Evolutionary conservation across 2,888 invertebrate genomes (phyloP).

Genomic region (Plebejus argus): DNA sequence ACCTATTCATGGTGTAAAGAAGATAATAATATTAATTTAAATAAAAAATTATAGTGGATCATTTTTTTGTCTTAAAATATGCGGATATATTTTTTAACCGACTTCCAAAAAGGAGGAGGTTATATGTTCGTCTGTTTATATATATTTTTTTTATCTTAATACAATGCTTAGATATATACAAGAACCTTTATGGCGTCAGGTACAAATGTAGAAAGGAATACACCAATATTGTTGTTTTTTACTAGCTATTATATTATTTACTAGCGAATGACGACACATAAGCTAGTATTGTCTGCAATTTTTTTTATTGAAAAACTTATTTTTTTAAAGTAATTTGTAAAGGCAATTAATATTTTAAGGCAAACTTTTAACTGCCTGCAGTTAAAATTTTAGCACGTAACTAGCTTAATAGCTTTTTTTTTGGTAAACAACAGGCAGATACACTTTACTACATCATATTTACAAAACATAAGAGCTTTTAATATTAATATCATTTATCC

Average conservation of each 20-base stretch:
- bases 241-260: not conserved
- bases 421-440: not conserved
- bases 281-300: not conserved
- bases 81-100: not conserved
- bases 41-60: not conserved
- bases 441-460: not conserved
- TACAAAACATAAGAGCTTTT: not conserved
- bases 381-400: not conserved
- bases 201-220: conserved; percentile 22
- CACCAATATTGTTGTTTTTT: not conserved
- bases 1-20: not conserved
- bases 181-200: conserved; percentile 24
- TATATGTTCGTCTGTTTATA: too few species aligned
- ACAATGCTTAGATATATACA: conserved; percentile 14
- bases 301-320: not conserved
- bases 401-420: not conserved
- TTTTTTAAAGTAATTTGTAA: not conserved
- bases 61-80: not conserved
- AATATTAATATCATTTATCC: not conserved
- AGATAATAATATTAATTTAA: conserved; percentile 4
- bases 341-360: not conserved
- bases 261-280: not conserved
- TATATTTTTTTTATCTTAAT: not conserved
- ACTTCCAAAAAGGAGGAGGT: too few species aligned
- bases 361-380: not conserved